Evolutionary conservation across 2,113 vertebrate species (phyloP).

Genomic region (Anas platyrhynchos): DNA sequence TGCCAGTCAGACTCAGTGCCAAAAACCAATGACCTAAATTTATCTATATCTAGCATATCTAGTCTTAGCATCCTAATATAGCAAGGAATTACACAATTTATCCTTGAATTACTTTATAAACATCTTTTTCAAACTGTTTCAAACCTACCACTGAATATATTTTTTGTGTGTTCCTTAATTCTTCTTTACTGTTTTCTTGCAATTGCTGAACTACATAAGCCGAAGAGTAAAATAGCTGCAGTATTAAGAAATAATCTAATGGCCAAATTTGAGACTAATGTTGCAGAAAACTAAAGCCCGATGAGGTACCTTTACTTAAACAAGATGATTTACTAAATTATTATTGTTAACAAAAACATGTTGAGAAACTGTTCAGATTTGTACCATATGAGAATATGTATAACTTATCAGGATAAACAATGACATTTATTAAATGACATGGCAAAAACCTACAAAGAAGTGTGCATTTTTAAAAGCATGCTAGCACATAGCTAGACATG

Average conservation of each 20-base stretch:
- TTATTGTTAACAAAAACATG: background rate
- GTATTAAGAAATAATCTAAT: conserved; percentile 11
- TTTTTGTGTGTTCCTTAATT: background rate
- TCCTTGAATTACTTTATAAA: background rate
- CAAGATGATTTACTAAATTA: background rate
- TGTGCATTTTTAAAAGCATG: background rate
- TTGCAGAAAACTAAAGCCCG: conserved; percentile 30
- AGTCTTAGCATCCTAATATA: background rate
- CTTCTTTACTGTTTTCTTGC: background rate
- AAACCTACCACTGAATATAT: background rate
- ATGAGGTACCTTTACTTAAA: background rate
- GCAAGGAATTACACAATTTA: background rate
- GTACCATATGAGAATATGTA: background rate
- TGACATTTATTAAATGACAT: background rate
- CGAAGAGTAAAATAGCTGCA: background rate
- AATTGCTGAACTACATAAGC: background rate
- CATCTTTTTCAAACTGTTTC: background rate
- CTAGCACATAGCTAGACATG: background rate
- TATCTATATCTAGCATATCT: background rate
- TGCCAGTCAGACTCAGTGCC: background rate
- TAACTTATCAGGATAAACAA: background rate
- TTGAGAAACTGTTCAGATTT: background rate
- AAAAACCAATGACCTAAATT: background rate
- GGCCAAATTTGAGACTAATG: background rate
- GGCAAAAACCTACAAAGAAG: background rate